Evolutionary conservation across 1,140 invertebrate genomes (phyloP).

Genomic region (Zaprionus lachaisei): DNA sequence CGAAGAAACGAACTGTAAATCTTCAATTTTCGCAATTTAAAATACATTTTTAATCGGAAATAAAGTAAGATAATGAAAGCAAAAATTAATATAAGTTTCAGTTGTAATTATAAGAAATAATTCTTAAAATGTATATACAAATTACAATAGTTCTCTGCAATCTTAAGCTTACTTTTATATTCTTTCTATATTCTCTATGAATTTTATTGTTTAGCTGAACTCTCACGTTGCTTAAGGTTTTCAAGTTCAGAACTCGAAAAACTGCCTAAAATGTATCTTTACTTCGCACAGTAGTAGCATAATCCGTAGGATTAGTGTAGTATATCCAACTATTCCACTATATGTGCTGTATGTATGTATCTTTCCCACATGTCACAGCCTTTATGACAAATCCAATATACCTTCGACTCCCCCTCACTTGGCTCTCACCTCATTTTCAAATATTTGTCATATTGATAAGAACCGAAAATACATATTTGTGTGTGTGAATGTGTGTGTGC

Average conservation of each 20-base stretch:
- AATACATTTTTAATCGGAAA: no score
- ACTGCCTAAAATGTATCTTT: neutral
- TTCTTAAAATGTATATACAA: no score
- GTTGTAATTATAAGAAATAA: neutral
- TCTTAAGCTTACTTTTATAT: no score
- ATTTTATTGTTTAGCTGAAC: neutral
- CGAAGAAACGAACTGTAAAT: no score
- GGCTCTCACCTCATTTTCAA: conserved; percentile 71
- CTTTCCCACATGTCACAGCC: conserved; percentile 19
- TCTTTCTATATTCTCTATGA: no score
- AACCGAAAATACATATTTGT: conserved; percentile 45
- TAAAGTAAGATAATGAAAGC: no score
- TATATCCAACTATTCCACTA: neutral
- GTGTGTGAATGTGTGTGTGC: conserved; percentile 23
- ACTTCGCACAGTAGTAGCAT: neutral
- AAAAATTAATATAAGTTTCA: no score
- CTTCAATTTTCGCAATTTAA: no score
- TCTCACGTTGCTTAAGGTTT: neutral
- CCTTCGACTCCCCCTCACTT: conserved; percentile 6
- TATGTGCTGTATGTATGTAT: neutral
- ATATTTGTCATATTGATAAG: conserved; percentile 78
- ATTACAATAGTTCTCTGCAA: no score
- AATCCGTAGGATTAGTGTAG: neutral
- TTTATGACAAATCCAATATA: conserved; percentile 26
- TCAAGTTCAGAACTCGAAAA: neutral